A percentile compares a stretch with the other conserved stretches of the same genome.
Evolutionary conservation across 2,113 vertebrate species (phyloP).

Genomic region (Delphinus delphis): DNA sequence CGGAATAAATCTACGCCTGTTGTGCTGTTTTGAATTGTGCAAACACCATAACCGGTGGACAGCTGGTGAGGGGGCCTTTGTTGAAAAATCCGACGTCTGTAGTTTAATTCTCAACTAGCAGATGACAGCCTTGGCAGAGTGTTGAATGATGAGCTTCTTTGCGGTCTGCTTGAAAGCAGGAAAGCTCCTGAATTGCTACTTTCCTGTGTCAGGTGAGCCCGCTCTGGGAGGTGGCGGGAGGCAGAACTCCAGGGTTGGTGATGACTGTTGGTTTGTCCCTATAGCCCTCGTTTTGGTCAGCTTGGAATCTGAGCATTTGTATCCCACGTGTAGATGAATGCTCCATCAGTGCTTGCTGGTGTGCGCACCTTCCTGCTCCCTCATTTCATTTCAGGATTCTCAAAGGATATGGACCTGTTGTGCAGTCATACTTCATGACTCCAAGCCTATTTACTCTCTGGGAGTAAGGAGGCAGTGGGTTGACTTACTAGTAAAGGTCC

Average conservation of each 20-base stretch:
- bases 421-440: neutral
- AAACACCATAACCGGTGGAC: neutral
- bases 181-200: neutral
- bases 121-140: neutral
- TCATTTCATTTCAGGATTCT: neutral
- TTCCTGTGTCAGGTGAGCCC: neutral
- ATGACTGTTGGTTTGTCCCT: neutral
- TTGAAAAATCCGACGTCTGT: neutral
- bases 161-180: neutral
- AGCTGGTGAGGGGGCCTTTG: slow-evolving; percentile 44
- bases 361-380: neutral
- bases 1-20: neutral
- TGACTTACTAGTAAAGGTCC: neutral
- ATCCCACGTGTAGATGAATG: neutral
- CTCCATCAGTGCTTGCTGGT: neutral
- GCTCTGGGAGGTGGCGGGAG: neutral
- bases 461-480: neutral
- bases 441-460: neutral
- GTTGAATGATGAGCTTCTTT: neutral
- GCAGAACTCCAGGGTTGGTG: neutral
- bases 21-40: neutral
- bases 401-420: neutral
- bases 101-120: neutral
- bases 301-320: neutral
- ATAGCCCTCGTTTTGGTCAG: neutral